These are phyloP conservation scores for Amblyteles armatorius DNA, from an alignment of 2,888 invertebrate species.

Conservation along the genomic window DNA sequence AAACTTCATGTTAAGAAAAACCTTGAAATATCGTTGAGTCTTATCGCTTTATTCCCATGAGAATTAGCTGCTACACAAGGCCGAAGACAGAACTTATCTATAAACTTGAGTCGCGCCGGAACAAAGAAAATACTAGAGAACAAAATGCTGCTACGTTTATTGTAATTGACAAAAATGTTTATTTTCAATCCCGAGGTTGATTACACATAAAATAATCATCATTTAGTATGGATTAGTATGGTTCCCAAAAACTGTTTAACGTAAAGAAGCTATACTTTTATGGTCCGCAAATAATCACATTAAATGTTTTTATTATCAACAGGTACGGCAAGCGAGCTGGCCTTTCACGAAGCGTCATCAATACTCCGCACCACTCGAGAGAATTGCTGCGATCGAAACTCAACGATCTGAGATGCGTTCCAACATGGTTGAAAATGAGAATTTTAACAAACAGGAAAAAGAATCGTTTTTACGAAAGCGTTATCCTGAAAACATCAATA, in stretches of 20 bases:
- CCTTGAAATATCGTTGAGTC: neutral
- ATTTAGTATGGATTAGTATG: too few species aligned
- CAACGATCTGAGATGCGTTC: constrained; percentile 55
- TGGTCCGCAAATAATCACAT: neutral
- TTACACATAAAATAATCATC: too few species aligned
- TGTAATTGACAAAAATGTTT: too few species aligned
- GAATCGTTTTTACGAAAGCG: constrained; percentile 50
- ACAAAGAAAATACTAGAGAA: neutral
- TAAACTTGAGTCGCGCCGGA: neutral
- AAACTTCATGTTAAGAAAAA: neutral
- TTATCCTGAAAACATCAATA: constrained; percentile 25
- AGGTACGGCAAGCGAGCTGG: constrained; percentile 78
- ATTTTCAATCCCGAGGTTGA: too few species aligned
- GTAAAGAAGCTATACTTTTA: neutral
- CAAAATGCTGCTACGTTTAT: too few species aligned
- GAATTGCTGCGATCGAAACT: constrained; percentile 67
- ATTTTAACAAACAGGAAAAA: constrained; percentile 39
- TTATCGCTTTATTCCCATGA: neutral
- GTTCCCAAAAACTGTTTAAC: too few species aligned
- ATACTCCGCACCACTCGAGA: constrained; percentile 58
- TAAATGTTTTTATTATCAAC: constrained; percentile 24
- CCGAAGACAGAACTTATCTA: neutral
- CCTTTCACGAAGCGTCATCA: constrained; percentile 4
- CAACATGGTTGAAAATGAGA: constrained; percentile 52
- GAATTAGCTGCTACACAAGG: neutral